Conservation (phyloP, 2,113 vertebrate species). For the Ranitomeya imitator region DNA sequence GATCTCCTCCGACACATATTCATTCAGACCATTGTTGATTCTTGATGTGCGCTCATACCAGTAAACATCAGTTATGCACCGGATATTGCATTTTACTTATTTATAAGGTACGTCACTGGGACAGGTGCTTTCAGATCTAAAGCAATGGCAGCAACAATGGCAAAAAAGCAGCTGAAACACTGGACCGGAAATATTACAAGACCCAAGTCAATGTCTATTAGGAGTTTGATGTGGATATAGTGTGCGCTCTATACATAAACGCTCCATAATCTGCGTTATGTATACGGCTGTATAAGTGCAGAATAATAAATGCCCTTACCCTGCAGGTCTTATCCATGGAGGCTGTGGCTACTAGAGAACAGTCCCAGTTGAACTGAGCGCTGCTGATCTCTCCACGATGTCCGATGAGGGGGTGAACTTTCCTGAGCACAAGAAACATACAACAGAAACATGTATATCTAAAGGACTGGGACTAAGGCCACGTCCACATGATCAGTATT, state of each 20-base stretch:
- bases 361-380: slow-evolving; percentile 90
- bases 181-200: neutral
- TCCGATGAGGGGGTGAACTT: slow-evolving; percentile 79
- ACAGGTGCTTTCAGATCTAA: neutral
- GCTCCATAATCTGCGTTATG: neutral
- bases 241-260: neutral
- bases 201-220: neutral
- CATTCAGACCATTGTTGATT: neutral
- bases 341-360: slow-evolving; percentile 84
- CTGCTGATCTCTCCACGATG: slow-evolving; percentile 89
- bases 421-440: slow-evolving; percentile 67
- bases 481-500: no score
- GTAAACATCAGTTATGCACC: slow-evolving; percentile 25
- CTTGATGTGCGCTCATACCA: neutral
- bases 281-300: neutral
- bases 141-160: neutral
- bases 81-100: slow-evolving; percentile 31
- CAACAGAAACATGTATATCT: no score
- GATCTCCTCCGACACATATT: no score
- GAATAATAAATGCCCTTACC: slow-evolving; percentile 71
- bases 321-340: slow-evolving; percentile 93
- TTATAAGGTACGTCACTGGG: neutral
- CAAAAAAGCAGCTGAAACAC: neutral
- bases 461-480: no score
- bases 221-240: neutral